Evolutionary conservation across 2,888 invertebrate genomes (phyloP), one percentile per base, ranked within the genome.

Genomic region (Nasonovia ribisnigri): DNA sequence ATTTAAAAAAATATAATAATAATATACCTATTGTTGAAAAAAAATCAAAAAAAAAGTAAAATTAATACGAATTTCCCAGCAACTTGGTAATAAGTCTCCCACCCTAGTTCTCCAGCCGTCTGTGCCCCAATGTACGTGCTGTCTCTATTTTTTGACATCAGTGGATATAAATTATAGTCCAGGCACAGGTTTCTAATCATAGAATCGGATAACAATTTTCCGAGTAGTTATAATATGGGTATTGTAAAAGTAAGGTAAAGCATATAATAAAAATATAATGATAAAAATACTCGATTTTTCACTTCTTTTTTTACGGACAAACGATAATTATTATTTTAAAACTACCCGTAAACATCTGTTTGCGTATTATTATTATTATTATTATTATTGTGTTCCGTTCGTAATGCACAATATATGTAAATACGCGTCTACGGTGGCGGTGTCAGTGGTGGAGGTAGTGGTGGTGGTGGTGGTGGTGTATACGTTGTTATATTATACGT

Each of bases 301-400:
- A 67, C n/a, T 90, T 90, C 20, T 54, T 60, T 88, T n/a, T 60
- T 46, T 36, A 42, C 67, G 46, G 87, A 16, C 42, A 92, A 92
- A 92, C 67, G 88, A 88, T 92, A 88, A 88, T 88, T 87, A 87
- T 92, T 60, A 92, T 88, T 67, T 60, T 67, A 67, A 92, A 42
- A 88, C 67, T 91, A 84, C 42, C 20, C n/a, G 57, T 86, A 87
- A 88, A 88, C 93, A 93, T 89, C 93, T 93, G 93, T 89, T 93
- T 90, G 84, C 89, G 26, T 54, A 89, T 84, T 57, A 87, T 92
- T 84, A 91, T 91, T 84, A 91, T 91, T 84, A 91, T 57, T 77
- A 86, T 36, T 57, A 88, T 88, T 89, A 67, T 48, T 67, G 94
- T 67, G 57, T 60, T 51, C 36, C 57, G 57, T 60, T 48, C 46